These are phyloP conservation scores for Oryzias melastigma DNA, from an alignment of 2,113 vertebrate species.

Conservation along the genomic window DNA sequence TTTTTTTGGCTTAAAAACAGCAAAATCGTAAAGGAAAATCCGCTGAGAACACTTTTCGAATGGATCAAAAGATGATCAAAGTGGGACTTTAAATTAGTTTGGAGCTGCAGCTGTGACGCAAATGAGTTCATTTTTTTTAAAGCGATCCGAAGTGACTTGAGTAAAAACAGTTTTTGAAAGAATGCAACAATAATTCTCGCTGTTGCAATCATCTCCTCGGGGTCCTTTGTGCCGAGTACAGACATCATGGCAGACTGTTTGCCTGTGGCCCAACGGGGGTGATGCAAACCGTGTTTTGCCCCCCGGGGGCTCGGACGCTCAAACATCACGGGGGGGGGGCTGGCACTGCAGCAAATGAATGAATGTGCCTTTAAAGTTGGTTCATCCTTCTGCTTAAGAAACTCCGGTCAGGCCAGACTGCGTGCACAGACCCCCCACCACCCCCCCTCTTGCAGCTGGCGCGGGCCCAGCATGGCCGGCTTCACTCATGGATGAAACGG, in stretches of 20 bases:
- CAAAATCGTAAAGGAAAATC: no score
- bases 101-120: no score
- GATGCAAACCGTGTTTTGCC: conserved; percentile 7
- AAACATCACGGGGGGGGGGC: no score
- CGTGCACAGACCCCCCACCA: not conserved
- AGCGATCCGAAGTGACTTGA: no score
- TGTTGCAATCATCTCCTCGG: not conserved
- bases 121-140: no score
- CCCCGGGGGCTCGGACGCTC: not conserved
- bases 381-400: conserved; percentile 44
- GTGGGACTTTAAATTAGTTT: no score
- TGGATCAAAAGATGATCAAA: no score
- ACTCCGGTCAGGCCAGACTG: conserved; percentile 19
- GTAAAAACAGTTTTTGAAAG: not conserved
- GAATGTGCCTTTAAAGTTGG: conserved; percentile 11
- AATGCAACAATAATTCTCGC: not conserved
- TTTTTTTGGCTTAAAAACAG: no score
- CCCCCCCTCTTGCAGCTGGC: not conserved
- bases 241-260: not conserved
- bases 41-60: no score
- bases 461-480: conserved; percentile 5
- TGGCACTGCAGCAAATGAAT: conserved; percentile 16
- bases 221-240: not conserved
- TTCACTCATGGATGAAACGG: conserved; percentile 8
- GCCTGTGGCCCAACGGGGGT: not conserved